These are phyloP conservation scores for Dreissena rostriformis DNA, from an alignment of 1,140 invertebrate species.

Conservation along the genomic window DNA sequence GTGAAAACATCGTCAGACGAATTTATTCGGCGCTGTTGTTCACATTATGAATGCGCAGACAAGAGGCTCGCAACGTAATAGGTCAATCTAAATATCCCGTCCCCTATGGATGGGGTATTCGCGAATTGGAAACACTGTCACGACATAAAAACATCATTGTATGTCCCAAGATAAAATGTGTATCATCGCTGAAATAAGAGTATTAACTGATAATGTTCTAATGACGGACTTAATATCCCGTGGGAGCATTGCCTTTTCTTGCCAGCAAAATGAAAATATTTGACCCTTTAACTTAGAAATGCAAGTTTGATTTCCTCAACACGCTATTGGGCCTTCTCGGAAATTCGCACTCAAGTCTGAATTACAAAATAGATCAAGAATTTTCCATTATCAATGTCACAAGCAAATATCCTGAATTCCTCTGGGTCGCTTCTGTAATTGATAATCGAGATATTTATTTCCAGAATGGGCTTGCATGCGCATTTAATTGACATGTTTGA, in stretches of 20 bases:
- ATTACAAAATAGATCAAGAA: conserved; percentile 59
- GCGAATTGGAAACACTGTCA: conserved; percentile 39
- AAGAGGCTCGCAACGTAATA: conserved; percentile 48
- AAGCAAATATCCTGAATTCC: conserved; percentile 43
- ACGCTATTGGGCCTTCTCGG: conserved; percentile 47
- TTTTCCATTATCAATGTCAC: conserved; percentile 56
- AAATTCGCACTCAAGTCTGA: conserved; percentile 53
- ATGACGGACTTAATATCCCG: conserved; percentile 8
- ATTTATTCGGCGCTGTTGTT: no score
- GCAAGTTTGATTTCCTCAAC: conserved; percentile 56
- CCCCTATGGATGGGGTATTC: conserved; percentile 12
- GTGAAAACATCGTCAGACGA: no score
- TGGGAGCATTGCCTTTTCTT: conserved; percentile 7
- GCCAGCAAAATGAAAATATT: conserved; percentile 51
- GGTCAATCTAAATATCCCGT: conserved; percentile 54
- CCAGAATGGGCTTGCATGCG: conserved; percentile 56
- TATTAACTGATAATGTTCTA: conserved; percentile 41
- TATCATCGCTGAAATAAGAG: conserved; percentile 53
- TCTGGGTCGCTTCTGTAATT: conserved; percentile 53
- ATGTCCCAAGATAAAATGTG: conserved; percentile 56
- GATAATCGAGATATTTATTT: conserved; percentile 56
- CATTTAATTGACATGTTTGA: conserved; percentile 57
- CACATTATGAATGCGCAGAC: background rate
- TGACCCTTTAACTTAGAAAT: conserved; percentile 54
- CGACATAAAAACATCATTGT: conserved; percentile 57